These are phyloP conservation scores for Pachyrhynchus sulphureomaculatus DNA, from an alignment of 1,140 invertebrate species.

Conservation along the genomic window DNA sequence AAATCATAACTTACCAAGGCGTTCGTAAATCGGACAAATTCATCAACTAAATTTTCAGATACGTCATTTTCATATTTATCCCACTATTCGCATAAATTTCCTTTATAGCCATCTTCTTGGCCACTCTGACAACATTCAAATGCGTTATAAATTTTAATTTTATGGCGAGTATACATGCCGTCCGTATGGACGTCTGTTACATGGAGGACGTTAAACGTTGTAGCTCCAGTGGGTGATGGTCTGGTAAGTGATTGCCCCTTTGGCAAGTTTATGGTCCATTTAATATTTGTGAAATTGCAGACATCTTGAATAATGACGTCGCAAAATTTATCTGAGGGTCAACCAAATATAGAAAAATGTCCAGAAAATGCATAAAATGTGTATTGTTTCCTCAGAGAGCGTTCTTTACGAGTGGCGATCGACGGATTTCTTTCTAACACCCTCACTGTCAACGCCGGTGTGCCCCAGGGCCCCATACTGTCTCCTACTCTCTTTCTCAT, in stretches of 20 bases:
- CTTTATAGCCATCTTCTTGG: constrained; percentile 53
- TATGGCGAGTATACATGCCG: constrained; percentile 65
- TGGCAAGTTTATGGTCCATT: constrained; percentile 60
- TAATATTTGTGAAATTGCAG: constrained; percentile 47
- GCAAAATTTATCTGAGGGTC: constrained; percentile 56
- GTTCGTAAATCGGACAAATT: constrained; percentile 26
- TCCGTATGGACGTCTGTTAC: constrained; percentile 83
- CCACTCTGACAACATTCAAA: constrained; percentile 74
- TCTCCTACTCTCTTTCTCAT: no score
- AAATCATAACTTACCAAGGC: constrained; percentile 28
- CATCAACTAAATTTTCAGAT: constrained; percentile 29
- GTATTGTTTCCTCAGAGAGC: no score
- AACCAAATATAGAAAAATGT: constrained; percentile 49
- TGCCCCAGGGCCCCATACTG: no score
- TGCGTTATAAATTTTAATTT: constrained; percentile 70
- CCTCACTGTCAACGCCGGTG: no score
- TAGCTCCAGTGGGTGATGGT: background rate
- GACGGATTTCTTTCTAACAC: no score
- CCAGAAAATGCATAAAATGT: constrained; percentile 15
- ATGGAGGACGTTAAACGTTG: constrained; percentile 62
- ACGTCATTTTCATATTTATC: constrained; percentile 77
- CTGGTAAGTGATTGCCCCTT: constrained; percentile 26
- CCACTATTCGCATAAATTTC: constrained; percentile 70
- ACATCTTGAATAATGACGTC: constrained; percentile 56
- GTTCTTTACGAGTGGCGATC: no score